Base-by-base conservation (phyloP, 2,888 invertebrate genomes). In the Heliconius sara region DNA sequence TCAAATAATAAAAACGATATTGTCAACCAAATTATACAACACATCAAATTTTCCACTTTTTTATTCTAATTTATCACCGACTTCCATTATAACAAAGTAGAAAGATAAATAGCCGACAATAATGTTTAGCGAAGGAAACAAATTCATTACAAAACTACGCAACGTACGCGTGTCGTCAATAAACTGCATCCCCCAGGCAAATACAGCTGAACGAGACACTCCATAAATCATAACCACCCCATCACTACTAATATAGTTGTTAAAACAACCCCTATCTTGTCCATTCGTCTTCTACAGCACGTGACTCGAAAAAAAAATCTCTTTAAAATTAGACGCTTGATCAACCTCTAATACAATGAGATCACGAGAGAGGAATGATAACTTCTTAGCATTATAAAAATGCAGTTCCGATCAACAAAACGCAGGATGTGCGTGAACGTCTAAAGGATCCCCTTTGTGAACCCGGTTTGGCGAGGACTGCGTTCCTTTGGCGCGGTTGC, bases 221-320 rank as follows among this genome's bases (percentile, higher is more conserved):
- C 90, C 90, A 95, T 95, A 94, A 94, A 95, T 95, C 95, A 95
- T 93, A 89, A 88, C 87, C 89, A 90, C 95, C 94, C 95, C 87
- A 93, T 93, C 90, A 92, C 90, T 87, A 87, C 91, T 95, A 95
- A 95, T 95, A 94, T 91, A 93, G 90, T 93, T 94, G 95, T 95
- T 94, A 93, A 92, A 94, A 94, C 94, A 94, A 93, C 95, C 95
- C 92, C 91, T 95, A 92, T 94, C 95, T 95, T 91, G 92, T 93
- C 93, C 85, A 87, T 87, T 85, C 86, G 87, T 89, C 91, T 89
- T 91, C 87, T 85, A 86, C 87, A 87, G 88, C 91, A 90, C 91
- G 91, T 90, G 91, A 85, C 91, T 39, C 78, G 43, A 71, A 80
- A 88, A 93, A 93, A 93, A 52, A 93, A 93, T 87, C 81, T 83